Conservation (phyloP, 2,113 vertebrate genomes). For the Paralichthys olivaceus region DNA sequence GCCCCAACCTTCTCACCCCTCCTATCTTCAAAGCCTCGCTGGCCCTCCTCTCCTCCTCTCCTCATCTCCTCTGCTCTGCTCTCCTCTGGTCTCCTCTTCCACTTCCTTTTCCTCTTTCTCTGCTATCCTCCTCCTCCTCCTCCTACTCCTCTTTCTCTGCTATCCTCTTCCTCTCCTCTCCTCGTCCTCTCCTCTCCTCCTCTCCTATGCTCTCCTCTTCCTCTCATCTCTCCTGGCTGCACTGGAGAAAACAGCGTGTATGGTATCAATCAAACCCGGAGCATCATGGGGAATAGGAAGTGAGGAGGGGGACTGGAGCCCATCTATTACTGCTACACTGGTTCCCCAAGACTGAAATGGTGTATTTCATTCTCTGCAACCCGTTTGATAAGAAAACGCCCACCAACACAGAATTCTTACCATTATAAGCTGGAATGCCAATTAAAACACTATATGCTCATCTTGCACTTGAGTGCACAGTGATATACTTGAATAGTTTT, state of each 20-base stretch:
- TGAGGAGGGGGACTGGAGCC: neutral
- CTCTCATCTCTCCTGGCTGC: neutral
- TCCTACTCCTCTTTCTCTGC: neutral
- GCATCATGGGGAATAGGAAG: constrained; percentile 53
- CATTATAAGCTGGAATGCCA: constrained; percentile 12
- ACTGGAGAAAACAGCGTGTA: constrained; percentile 57
- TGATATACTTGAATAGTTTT: constrained; percentile 28
- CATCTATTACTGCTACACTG: constrained; percentile 43
- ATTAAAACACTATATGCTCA: constrained; percentile 36
- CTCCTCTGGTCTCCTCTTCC: neutral
- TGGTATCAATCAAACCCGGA: constrained; percentile 69
- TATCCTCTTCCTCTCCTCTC: neutral
- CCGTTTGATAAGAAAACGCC: constrained; percentile 49
- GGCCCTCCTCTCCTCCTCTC: neutral
- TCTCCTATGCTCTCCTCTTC: neutral
- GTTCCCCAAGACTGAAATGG: constrained; percentile 43
- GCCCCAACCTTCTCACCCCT: constrained; percentile 63
- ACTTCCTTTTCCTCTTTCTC: neutral
- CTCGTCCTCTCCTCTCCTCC: neutral
- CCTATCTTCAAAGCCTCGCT: constrained; percentile 72
- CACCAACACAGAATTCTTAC: constrained; percentile 19
- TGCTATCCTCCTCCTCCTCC: neutral
- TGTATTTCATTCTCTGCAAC: constrained; percentile 42
- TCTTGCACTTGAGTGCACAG: constrained; percentile 29
- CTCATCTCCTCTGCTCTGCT: neutral